Evolutionary conservation across 2,888 invertebrate species (phyloP).

Genomic region (Loripinus fragilis): DNA sequence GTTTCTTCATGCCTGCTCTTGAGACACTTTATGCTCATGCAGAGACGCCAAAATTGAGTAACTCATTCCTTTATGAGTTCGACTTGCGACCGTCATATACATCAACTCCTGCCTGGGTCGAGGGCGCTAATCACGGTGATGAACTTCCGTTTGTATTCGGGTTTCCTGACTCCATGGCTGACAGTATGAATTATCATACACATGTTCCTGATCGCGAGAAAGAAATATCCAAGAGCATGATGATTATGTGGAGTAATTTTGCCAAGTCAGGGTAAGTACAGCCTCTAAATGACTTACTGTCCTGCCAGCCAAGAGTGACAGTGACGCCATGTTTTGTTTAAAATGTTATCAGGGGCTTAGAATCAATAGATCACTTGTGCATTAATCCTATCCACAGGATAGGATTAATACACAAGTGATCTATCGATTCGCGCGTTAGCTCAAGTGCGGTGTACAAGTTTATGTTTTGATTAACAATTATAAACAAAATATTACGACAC

Average conservation of each 20-base stretch:
- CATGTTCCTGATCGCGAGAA: conserved; percentile 92
- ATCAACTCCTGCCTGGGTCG: conserved; percentile 91
- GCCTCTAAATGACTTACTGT: no score
- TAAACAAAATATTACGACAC: no score
- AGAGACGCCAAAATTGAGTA: not conserved
- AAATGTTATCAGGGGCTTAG: no score
- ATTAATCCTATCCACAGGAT: no score
- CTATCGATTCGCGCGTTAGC: no score
- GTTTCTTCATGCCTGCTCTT: conserved; percentile 57
- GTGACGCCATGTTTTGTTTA: no score
- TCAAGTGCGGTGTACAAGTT: no score
- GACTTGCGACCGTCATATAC: conserved; percentile 87
- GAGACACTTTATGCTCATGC: conserved; percentile 46
- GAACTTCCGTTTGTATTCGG: conserved; percentile 97
- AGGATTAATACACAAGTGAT: no score
- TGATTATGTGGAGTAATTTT: conserved; percentile 98
- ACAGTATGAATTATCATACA: conserved; percentile 91
- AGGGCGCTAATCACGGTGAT: conserved; percentile 96
- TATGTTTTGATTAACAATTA: no score
- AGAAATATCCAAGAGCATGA: conserved; percentile 92
- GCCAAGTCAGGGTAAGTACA: conserved; percentile 94
- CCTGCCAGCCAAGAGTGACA: no score
- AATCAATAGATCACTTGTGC: no score
- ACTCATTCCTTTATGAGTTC: conserved; percentile 58
- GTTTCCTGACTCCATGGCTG: conserved; percentile 55